Percentiles rank a stretch among this genome's conserved stretches.
phyloP scores from a whole-genome alignment of 2,888 invertebrate species.

The Flexamia atlantica region DNA sequence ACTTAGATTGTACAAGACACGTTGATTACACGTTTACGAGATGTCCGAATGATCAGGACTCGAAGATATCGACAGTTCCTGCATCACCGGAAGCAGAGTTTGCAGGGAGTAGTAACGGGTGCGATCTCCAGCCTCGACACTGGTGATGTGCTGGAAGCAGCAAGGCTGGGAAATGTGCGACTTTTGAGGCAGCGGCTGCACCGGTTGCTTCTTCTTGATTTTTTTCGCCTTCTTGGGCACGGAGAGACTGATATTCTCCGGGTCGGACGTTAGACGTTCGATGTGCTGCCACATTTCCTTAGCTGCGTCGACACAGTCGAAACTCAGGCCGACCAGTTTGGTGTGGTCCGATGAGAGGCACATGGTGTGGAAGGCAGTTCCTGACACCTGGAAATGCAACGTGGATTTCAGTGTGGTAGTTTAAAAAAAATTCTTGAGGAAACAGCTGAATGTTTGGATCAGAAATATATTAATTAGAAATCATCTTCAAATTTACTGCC shows the following conservation, averaged over 20 bases:
- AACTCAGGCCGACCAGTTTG: slow-evolving; percentile 87
- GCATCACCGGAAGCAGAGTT: slow-evolving; percentile 77
- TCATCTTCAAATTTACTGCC: too few relatives aligned
- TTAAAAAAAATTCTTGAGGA: too few relatives aligned
- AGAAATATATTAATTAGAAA: too few relatives aligned
- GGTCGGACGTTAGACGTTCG: slow-evolving; percentile 84
- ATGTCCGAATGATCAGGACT: slow-evolving; percentile 62
- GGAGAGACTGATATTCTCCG: slow-evolving; percentile 87
- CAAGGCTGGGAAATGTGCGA: slow-evolving; percentile 91
- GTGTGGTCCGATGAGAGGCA: slow-evolving; percentile 87
- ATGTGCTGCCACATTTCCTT: slow-evolving; percentile 84
- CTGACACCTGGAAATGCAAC: slow-evolving; percentile 75
- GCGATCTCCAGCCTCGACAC: slow-evolving; percentile 83
- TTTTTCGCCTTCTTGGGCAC: slow-evolving; percentile 78
- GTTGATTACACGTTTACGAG: slow-evolving; percentile 36
- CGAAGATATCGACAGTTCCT: slow-evolving; percentile 69
- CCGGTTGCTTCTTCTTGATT: slow-evolving; percentile 77
- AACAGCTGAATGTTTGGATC: too few relatives aligned
- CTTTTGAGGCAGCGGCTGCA: slow-evolving; percentile 83
- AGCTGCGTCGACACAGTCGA: slow-evolving; percentile 86
- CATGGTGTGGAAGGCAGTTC: slow-evolving; percentile 90
- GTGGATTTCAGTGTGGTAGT: too few relatives aligned
- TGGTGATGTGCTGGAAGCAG: slow-evolving; percentile 90
- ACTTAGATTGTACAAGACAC: slow-evolving; percentile 60
- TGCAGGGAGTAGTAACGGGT: slow-evolving; percentile 83